Percentiles rank a stretch among this genome's conserved stretches.
Evolutionary conservation across 1,140 invertebrate species (phyloP).

Genomic region (Cyrtorhinus lividipennis): DNA sequence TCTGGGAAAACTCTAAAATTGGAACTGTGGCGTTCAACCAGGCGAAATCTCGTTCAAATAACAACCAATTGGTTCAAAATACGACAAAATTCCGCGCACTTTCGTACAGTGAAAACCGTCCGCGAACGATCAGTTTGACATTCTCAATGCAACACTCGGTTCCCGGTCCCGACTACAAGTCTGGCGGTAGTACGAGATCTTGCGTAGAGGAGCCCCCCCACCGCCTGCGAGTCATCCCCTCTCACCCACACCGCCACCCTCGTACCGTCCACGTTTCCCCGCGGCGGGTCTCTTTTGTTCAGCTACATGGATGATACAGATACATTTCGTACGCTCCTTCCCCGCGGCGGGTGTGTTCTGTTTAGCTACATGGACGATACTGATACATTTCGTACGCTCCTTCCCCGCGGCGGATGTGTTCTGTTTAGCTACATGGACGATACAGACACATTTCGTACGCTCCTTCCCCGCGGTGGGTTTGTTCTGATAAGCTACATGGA

Average conservation of each 20-base stretch:
- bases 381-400: no score
- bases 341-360: no score
- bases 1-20: not conserved
- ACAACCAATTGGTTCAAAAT: not conserved
- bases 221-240: not conserved
- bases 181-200: not conserved
- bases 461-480: no score
- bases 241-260: not conserved
- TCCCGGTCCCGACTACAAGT: not conserved
- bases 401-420: no score
- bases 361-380: no score
- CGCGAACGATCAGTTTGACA: not conserved
- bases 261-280: not conserved
- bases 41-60: not conserved
- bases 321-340: no score
- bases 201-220: not conserved
- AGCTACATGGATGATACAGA: no score
- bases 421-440: no score
- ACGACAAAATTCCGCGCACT: not conserved
- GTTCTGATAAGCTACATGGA: no score
- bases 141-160: not conserved
- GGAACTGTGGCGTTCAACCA: not conserved
- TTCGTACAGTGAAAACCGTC: not conserved
- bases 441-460: no score
- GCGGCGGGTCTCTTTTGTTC: no score